Percentiles rank a stretch among this genome's conserved stretches.
These are phyloP conservation scores for Zosterops pallidus DNA, from an alignment of 2,113 vertebrate genomes.

Conservation along the genomic window DNA sequence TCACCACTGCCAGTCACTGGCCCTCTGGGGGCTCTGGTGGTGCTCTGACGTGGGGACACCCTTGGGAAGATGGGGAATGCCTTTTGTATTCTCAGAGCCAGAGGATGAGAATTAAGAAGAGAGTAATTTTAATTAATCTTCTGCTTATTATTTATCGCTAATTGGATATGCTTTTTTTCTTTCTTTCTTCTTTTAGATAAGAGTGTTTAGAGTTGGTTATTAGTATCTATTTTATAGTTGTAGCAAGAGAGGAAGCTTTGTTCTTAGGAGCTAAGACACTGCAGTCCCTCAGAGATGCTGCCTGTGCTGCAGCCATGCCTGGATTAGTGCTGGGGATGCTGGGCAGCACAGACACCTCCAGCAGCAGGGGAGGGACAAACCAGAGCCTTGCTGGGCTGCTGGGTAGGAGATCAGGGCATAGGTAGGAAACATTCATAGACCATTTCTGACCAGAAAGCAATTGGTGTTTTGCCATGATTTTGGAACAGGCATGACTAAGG, in stretches of 20 bases:
- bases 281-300: neutral
- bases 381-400: neutral
- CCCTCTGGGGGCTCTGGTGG: neutral
- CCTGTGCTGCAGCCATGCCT: fast-evolving
- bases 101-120: neutral
- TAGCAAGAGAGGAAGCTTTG: neutral
- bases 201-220: neutral
- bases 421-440: neutral
- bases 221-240: neutral
- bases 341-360: neutral
- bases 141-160: neutral
- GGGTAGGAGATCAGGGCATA: neutral
- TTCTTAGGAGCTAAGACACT: neutral
- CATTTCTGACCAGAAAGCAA: neutral
- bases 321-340: neutral
- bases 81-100: neutral
- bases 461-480: neutral
- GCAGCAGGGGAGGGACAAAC: neutral
- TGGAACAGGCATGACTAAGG: neutral
- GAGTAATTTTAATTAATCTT: neutral
- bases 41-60: fast-evolving
- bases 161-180: neutral
- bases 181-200: neutral
- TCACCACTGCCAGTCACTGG: neutral
- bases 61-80: neutral